Conservation (phyloP, 2,113 vertebrate species). For the Drymodes brunneopygia region DNA sequence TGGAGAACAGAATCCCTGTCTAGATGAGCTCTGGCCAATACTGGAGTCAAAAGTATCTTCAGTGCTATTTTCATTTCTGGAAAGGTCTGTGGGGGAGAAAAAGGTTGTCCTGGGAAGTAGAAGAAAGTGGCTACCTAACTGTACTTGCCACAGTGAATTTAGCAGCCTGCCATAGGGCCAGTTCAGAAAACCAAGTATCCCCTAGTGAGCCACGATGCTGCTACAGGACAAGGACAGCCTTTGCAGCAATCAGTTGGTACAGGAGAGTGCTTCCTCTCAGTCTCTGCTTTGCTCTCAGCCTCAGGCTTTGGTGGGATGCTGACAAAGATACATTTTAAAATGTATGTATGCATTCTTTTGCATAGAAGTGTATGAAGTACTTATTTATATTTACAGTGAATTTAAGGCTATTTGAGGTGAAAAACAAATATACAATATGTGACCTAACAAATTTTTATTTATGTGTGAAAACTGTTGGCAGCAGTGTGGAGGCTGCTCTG, state of each 20-base stretch:
- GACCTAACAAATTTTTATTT: neutral
- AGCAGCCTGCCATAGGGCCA: neutral
- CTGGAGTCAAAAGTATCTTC: neutral
- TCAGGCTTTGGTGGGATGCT: neutral
- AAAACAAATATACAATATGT: neutral
- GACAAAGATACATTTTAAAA: neutral
- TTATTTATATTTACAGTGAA: neutral
- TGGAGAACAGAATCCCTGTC: neutral
- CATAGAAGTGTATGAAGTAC: neutral
- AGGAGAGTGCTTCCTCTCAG: neutral
- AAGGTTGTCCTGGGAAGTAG: neutral
- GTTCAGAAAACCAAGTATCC: neutral
- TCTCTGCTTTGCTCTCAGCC: neutral
- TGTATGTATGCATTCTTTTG: neutral
- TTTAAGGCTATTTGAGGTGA: neutral
- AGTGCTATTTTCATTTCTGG: neutral
- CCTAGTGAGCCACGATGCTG: neutral
- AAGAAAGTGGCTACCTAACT: neutral
- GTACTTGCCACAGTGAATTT: neutral
- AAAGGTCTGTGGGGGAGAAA: neutral
- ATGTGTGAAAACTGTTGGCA: neutral
- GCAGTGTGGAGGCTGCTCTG: neutral
- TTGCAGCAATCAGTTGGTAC: neutral
- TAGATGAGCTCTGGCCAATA: neutral
- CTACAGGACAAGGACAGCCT: neutral